Percentiles rank a stretch among this genome's conserved stretches.
Evolutionary conservation across 2,888 invertebrate species (phyloP).

Genomic region (Drosophila atripex): DNA sequence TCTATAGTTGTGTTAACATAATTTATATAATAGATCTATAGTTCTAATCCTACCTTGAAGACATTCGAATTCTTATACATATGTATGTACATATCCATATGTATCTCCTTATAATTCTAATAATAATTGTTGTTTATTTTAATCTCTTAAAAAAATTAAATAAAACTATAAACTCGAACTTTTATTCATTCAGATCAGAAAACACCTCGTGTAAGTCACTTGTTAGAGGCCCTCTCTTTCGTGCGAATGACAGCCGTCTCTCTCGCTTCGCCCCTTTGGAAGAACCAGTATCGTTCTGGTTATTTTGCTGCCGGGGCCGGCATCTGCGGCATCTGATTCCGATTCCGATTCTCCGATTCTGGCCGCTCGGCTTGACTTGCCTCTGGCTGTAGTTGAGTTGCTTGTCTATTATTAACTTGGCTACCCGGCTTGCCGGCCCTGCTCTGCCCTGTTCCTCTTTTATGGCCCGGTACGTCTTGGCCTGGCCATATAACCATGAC

Average conservation of each 20-base stretch:
- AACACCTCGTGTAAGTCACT: constrained; percentile 54
- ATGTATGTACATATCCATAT: no score
- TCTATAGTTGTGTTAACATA: no score
- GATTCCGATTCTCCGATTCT: constrained; percentile 4
- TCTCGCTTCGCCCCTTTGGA: constrained; percentile 14
- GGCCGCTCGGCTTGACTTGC: constrained; percentile 11
- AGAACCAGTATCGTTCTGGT: constrained; percentile 70
- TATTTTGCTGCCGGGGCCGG: constrained; percentile 35
- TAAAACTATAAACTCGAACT: no score
- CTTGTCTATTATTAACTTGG: constrained; percentile 76
- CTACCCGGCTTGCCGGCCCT: constrained; percentile 19
- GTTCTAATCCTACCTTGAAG: no score
- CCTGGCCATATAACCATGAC: constrained; percentile 49
- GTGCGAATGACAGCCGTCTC: neutral
- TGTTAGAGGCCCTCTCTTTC: neutral
- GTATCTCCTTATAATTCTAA: no score
- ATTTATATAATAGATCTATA: no score
- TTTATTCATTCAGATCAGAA: constrained; percentile 4
- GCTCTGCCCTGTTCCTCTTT: constrained; percentile 44
- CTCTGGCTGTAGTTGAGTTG: constrained; percentile 7
- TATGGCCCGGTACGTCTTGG: constrained; percentile 75
- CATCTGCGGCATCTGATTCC: constrained; percentile 16
- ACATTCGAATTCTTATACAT: no score
- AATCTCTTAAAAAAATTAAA: no score
- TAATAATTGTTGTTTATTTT: no score